Evolutionary conservation across 2,113 vertebrate species (phyloP), one percentile per base, ranked within the genome.

Genomic region (Blennius ocellaris): DNA sequence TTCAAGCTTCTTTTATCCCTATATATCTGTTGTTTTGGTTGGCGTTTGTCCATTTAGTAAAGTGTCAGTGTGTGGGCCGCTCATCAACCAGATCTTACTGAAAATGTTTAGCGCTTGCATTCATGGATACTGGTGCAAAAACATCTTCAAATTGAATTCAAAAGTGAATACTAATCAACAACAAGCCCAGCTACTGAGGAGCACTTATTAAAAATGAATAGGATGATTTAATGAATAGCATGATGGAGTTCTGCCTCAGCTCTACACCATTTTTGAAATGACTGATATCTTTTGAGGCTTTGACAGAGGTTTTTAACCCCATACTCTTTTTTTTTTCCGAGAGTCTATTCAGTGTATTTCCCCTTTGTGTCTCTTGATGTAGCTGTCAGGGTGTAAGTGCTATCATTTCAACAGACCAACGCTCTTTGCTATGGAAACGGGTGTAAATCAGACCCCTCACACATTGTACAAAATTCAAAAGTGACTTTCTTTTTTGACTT

Each of bases 121-220:
- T 16, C 41, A 47, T 14, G 1, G 6, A 79, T 36, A 48, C 11
- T 38, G 5, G 14, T 15, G 11, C 49, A 38, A 36, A 66, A 47
- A 56, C 43, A 44, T 55, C 50, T 69, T 59, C 15, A 63, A 51
- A 55, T 58, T 60, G 1, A 78, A 79, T 64, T 83, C 21, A 77
- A 37, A 57, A 63, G 51, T 65, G 48, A 82, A 69, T 69, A 45
- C 49, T 71, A 69, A 80, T 78, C 61, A 72, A 59, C 50, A 57
- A 43, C 60, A 56, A 30, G 63, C 15, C 16, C 43, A n/a, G 66
- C 16, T 30, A 70, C 30, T 10, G 41, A 66, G 49, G 60, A 53
- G 53, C 21, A 36, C 10, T 38, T 51, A 80, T 80, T 80, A 77
- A 64, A 82, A 55, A 67, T 72, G n/a, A 85, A 71, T 66, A 48